Evolutionary conservation across 2,113 vertebrate species (phyloP).

Genomic region (Mastomys coucha): DNA sequence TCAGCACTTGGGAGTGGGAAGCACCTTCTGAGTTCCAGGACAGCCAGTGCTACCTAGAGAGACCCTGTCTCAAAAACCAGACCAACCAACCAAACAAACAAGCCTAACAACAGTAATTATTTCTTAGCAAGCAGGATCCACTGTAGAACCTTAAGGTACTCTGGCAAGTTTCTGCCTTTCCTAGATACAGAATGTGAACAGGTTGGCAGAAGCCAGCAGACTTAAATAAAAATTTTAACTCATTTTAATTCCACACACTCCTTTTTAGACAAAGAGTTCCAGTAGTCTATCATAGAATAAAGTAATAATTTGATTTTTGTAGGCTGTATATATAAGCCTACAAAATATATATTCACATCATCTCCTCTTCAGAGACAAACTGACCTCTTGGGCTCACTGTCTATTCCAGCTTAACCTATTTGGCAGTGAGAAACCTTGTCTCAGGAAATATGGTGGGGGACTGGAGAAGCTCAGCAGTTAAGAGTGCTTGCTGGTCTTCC

Average conservation of each 20-base stretch:
- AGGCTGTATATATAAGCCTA: not conserved
- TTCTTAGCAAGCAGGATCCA: not conserved
- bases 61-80: not conserved
- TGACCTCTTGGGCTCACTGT: not conserved
- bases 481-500: not conserved
- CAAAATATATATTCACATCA: not conserved
- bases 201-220: not conserved
- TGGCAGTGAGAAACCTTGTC: not conserved
- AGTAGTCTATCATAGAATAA: not conserved
- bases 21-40: not conserved
- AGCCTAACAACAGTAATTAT: not conserved
- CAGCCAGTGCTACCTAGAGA: not conserved
- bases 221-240: not conserved
- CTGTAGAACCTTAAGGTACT: not conserved
- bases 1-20: not conserved
- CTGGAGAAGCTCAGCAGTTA: not conserved
- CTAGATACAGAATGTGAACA: not conserved
- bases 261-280: not conserved
- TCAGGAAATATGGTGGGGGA: too few species aligned
- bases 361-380: not conserved
- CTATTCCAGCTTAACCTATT: too few species aligned
- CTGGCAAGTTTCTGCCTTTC: not conserved
- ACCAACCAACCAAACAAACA: not conserved
- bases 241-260: not conserved
- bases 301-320: not conserved